Evolutionary conservation across 2,797 vertebrate genomes (phyloP).

Genomic region (Onychomys leucogaster): DNA sequence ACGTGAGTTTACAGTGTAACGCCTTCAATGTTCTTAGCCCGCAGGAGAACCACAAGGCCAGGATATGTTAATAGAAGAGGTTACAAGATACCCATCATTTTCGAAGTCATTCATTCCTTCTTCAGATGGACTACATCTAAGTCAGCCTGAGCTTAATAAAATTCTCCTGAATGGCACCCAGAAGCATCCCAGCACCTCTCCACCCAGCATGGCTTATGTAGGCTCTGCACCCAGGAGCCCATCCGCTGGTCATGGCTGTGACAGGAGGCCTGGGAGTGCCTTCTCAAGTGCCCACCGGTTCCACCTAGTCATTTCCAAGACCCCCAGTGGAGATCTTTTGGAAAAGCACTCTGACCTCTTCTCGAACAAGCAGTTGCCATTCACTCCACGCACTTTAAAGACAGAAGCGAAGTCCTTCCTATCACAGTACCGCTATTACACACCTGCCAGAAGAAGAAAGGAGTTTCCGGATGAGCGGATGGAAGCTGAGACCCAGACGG

Average conservation of each 20-base stretch:
- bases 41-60: constrained; percentile 69
- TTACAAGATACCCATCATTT: constrained; percentile 37
- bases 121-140: not conserved
- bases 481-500: constrained; percentile 88
- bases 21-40: constrained; percentile 77
- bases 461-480: constrained; percentile 68
- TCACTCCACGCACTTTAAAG: constrained; percentile 94
- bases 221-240: constrained; percentile 78
- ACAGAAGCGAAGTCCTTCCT: constrained; percentile 93
- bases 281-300: constrained; percentile 82
- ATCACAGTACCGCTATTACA: constrained; percentile 94
- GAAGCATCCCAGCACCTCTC: constrained; percentile 72
- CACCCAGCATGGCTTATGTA: constrained; percentile 80
- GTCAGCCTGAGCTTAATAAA: not conserved
- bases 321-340: constrained; percentile 92
- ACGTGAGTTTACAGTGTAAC: constrained; percentile 1
- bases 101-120: not conserved
- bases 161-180: not conserved
- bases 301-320: constrained; percentile 89
- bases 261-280: constrained; percentile 41
- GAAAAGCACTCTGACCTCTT: constrained; percentile 93
- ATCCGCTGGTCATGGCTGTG: constrained; percentile 59
- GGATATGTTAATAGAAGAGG: not conserved
- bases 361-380: constrained; percentile 90
- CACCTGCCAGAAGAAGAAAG: constrained; percentile 89